phyloP scores from a whole-genome alignment of 53 echinoderm and acorn worm genomes.

The Holothuria leucospilota region DNA sequence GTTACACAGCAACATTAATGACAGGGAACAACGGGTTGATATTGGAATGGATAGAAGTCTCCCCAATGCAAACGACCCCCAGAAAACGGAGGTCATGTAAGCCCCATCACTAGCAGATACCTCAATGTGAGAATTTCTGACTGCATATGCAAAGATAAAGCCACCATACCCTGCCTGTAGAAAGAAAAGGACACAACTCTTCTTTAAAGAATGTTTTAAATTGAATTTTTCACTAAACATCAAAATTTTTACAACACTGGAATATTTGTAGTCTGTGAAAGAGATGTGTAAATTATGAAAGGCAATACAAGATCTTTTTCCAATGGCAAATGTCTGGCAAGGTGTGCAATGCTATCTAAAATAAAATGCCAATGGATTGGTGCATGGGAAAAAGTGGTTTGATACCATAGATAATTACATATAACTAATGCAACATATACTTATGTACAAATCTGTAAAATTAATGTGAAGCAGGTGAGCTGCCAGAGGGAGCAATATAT shows the following conservation, averaged over 20 bases:
- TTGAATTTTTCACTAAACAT: neutral
- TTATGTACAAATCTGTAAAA: too few relatives aligned
- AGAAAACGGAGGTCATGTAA: constrained; percentile 95
- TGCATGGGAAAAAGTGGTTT: too few relatives aligned
- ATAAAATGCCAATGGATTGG: too few relatives aligned
- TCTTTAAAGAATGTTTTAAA: neutral
- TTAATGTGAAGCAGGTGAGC: too few relatives aligned
- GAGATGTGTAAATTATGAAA: too few relatives aligned
- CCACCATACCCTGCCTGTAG: constrained; percentile 94
- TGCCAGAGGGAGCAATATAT: too few relatives aligned
- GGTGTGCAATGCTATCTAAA: too few relatives aligned
- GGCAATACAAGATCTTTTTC: too few relatives aligned
- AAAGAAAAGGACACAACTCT: neutral
- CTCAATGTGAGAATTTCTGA: constrained; percentile 86
- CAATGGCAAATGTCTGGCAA: too few relatives aligned
- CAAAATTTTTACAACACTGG: neutral
- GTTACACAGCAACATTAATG: constrained; percentile 88
- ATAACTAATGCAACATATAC: too few relatives aligned
- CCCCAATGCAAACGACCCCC: constrained; percentile 97
- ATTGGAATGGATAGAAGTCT: constrained; percentile 93
- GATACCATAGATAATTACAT: too few relatives aligned
- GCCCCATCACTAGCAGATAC: constrained; percentile 93
- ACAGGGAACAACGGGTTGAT: constrained; percentile 85
- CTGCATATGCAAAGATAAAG: constrained; percentile 93
- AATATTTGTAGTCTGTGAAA: too few relatives aligned